These are phyloP conservation scores for Mesoligia furuncula DNA, from an alignment of 2,888 invertebrate genomes.

Conservation along the genomic window DNA sequence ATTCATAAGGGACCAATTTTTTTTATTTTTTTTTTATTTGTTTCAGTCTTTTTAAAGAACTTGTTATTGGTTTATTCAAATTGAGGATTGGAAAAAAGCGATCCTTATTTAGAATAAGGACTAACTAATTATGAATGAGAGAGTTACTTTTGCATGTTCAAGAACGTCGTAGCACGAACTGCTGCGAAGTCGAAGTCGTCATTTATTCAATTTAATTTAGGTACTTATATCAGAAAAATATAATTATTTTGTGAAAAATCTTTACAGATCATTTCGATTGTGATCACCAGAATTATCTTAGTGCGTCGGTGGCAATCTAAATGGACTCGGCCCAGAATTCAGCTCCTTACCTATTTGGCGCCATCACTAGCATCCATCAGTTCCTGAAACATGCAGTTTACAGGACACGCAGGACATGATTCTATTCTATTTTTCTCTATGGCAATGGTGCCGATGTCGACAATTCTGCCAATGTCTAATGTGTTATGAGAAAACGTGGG, in stretches of 20 bases:
- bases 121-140: not conserved
- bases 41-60: conserved; percentile 3
- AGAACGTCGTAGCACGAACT: not conserved
- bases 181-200: not conserved
- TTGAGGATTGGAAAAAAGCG: not conserved
- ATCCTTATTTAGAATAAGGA: not conserved
- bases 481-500: too few species aligned
- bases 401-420: not conserved
- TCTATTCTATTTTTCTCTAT: too few species aligned
- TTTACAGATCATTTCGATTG: not conserved
- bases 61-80: not conserved
- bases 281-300: not conserved
- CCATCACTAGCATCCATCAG: not conserved
- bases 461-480: too few species aligned
- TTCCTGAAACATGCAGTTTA: not conserved
- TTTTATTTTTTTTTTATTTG: too few species aligned
- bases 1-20: not conserved
- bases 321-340: not conserved
- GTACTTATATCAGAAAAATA: not conserved
- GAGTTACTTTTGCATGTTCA: not conserved
- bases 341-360: not conserved
- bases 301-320: not conserved
- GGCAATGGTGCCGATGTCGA: too few species aligned
- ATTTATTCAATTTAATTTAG: not conserved
- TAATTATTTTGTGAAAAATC: not conserved